Evolutionary conservation across 2,888 invertebrate genomes (phyloP), one percentile per base, ranked within the genome.

Genomic region (Rhingia campestris): DNA sequence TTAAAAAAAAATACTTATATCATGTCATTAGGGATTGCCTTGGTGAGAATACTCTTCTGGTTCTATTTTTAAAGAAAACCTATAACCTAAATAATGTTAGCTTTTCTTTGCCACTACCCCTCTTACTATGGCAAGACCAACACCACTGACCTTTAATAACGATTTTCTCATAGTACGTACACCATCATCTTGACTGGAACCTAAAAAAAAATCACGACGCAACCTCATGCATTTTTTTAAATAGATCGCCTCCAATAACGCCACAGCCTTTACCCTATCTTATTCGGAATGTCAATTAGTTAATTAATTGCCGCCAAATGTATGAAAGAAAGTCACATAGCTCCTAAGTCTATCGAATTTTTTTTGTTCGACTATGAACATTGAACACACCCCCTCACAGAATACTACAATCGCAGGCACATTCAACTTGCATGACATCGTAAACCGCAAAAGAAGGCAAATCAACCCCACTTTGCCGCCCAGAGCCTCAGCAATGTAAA

Each of bases 401-500:
- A 4, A 6, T 43, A 33, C 41, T 32, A 22, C 22, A 22, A 45
- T 37, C 79, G 37, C 51, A 56, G 70, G 69, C 75, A n/a, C 76
- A 74, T 69, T 80, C 69, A 69, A 69, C 80, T 69, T 58, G 64
- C 22, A 74, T 69, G 59, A 32, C 47, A 84, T 74, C 47, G 22
- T 22, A 79, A 37, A 37, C 35, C 63, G 39, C 30, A 66, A 37
- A 32, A 39, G 7, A 56, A 58, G 22, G 33, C 6, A 49, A 49
- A 30, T 2, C 22, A 10, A 22, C 22, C 49, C 49, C 49, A 22
- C 22, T 22, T 22, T 22, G 22, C 22, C 1, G 1, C 22, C 4
- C 22, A 45, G 10, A 41, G 9, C 41, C 4, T 10, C 22, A 22
- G 2, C 53, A 14, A 32, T 66, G 9, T 73, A 77, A 82, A 54